Evolutionary conservation across 2,797 vertebrate species (phyloP), one percentile per base, ranked within the genome.

Genomic region (Neoniphon sammara): DNA sequence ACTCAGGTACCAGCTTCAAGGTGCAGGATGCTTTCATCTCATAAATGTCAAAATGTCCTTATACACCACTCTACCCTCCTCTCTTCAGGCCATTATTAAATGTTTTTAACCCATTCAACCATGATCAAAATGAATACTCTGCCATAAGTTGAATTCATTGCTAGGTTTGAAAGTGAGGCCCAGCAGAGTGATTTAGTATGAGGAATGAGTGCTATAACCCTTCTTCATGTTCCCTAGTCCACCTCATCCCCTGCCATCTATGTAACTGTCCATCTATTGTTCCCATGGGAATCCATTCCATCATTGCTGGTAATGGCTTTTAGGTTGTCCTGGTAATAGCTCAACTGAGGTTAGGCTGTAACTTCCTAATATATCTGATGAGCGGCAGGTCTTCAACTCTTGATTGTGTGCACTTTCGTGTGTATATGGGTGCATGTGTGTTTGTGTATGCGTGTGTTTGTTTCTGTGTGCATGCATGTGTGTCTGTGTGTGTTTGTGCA

Each of bases 271-370:
- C 80, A 64, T 87, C 88, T 72, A 63, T 78, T 70, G 64, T 85
- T 69, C 87, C 78, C 72, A 59, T 58, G 90, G 84, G 89, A 91
- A 84, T 87, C 76, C 67, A 77, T 85, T 85, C 84, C 78, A 92
- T 91, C 87, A 89, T 82, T 68, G 80, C 85, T 66, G 53, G 84
- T 87, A 90, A 91, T 91, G 77, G 87, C 70, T 88, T 91, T 90
- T 75, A 85, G 82, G 73, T 81, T 87, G 87, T 85, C 44, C 86
- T 83, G 78, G 80, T 89, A 89, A 91, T 90, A 82, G 85, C 73
- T 85, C 63, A 77, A 77, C 83, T 66, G 73, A 82, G 75, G 76
- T 70, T 81, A 44, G 57, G 53, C 66, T 82, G 67, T 63, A 83
- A 77, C 71, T 79, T 80, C 65, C 74, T 34, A 3, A 62, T 34